Evolutionary conservation across 2,113 vertebrate species (phyloP).

Genomic region (Phylloscopus whistleri): DNA sequence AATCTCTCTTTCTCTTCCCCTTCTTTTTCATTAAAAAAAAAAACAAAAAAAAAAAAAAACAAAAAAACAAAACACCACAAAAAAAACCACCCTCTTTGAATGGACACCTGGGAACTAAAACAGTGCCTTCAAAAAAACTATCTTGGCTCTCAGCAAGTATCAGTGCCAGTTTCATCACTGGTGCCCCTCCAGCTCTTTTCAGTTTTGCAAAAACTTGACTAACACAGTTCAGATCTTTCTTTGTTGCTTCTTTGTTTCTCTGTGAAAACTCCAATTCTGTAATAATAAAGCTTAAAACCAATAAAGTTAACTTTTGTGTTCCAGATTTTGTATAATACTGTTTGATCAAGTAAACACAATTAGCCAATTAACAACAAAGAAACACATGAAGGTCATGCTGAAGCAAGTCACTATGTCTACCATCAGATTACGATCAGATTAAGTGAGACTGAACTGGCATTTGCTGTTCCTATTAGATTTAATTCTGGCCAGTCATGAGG

Average conservation of each 20-base stretch:
- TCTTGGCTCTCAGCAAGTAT: background rate
- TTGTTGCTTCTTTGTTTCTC: background rate
- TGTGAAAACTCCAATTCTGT: background rate
- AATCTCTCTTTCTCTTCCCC: background rate
- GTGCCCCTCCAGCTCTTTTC: background rate
- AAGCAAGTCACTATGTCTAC: background rate
- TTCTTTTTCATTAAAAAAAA: background rate
- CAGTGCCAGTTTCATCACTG: background rate
- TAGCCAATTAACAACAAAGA: background rate
- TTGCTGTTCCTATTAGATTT: background rate
- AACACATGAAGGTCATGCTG: background rate
- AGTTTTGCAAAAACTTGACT: background rate
- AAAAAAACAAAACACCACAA: background rate
- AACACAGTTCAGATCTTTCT: background rate
- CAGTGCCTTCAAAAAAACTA: background rate
- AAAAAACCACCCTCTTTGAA: background rate
- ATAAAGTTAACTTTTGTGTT: background rate
- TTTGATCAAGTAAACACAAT: background rate
- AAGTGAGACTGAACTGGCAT: background rate
- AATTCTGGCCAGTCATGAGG: background rate
- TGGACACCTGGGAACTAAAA: background rate
- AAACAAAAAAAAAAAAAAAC: background rate
- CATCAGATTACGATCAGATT: background rate
- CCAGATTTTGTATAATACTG: background rate
- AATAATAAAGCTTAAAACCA: background rate